These are phyloP conservation scores for Channa argus DNA, from an alignment of 2,113 vertebrate species.

Conservation along the genomic window DNA sequence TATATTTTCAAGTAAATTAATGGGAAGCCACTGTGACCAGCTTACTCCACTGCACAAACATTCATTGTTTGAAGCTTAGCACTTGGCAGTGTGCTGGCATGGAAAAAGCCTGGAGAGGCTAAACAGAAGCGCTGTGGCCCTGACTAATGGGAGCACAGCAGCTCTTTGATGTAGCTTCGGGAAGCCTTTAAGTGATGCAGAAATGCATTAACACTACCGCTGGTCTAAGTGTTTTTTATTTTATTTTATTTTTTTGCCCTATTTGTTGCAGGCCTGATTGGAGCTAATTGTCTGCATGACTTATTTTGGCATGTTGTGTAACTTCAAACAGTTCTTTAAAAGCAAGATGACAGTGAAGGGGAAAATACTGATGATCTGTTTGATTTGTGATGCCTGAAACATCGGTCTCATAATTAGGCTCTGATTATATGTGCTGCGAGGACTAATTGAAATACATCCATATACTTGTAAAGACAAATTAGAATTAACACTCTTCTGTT, in stretches of 20 bases:
- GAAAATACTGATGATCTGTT: constrained; percentile 6
- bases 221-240: neutral
- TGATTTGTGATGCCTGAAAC: constrained; percentile 25
- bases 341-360: neutral
- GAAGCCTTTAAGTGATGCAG: constrained; percentile 42
- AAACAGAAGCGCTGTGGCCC: constrained; percentile 61
- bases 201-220: constrained; percentile 45
- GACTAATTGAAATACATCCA: constrained; percentile 17
- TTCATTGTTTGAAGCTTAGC: constrained; percentile 43
- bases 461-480: constrained; percentile 18
- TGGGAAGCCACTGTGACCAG: constrained; percentile 37
- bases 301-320: constrained; percentile 31
- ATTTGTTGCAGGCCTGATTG: constrained; percentile 45
- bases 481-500: constrained; percentile 10
- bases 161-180: constrained; percentile 51
- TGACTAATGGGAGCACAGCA: constrained; percentile 61
- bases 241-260: constrained; percentile 25
- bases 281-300: constrained; percentile 47
- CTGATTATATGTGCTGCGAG: constrained; percentile 17
- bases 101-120: constrained; percentile 53
- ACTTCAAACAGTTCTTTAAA: constrained; percentile 29
- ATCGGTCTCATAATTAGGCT: constrained; percentile 17
- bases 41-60: constrained; percentile 45
- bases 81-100: constrained; percentile 51
- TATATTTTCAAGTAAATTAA: constrained; percentile 35